Evolutionary conservation across 2,797 vertebrate species (phyloP), one percentile per base, ranked within the genome.

Genomic region (Poeciliopsis infans): DNA sequence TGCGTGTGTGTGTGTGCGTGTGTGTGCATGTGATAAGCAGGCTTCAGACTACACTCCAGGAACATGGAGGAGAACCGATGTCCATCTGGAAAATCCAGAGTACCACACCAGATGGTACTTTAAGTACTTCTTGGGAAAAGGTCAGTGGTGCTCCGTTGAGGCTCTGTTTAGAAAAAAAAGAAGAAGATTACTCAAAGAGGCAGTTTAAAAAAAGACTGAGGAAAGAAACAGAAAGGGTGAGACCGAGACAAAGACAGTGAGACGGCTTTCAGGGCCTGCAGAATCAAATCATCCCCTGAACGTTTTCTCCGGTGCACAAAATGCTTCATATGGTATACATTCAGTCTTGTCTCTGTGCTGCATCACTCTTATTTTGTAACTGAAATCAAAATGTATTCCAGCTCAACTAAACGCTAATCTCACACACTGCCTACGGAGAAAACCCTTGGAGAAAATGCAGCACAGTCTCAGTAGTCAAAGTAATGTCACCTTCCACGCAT

Each of bases 21-120:
- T 69, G 25, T 85, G 59, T 79, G 57, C 79, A 43, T 75, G 74
- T 72, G 39, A 66, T 59, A 87, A 95, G 84, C 95, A 99, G 98
- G 96, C 92, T 41, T 92, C 89, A 51, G 95, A 96, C 87, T 97
- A 95, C 79, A 90, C 97, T 69, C 98, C 98, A 1, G 97, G 97
- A 86, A 98, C 97, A 10, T 99, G 98, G 98, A 97, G 97, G 89
- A 97, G 98, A 95, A 99, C 97, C 0, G 98, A 99, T 4, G 98
- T 99, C 91, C 98, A 99, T 94, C 94, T 99, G 96, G 98, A 99
- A 95, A 99, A 99, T 91, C 98, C 98, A 7, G 98, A 99, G 81
- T 99, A 98, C 95, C 98, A 99, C 91, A 99, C 98, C 87, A 97
- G 98, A 95, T 99, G 98, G 98, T 99, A 98, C 93, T 99, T 99